Evolutionary conservation across 1,140 invertebrate genomes (phyloP).

Genomic region (Penaeus indicus): DNA sequence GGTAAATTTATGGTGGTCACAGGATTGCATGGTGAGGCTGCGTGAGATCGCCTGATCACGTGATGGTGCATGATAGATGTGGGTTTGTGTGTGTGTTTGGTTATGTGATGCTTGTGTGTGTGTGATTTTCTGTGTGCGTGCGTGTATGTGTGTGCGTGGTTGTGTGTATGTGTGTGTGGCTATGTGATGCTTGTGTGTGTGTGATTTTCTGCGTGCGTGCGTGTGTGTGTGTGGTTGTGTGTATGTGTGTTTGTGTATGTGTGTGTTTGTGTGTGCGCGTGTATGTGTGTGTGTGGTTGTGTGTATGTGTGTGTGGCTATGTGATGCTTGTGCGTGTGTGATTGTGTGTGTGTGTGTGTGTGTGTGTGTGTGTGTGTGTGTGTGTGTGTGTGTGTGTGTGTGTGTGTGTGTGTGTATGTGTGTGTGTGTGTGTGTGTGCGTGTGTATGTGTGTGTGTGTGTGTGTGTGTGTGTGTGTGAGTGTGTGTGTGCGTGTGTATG

Average conservation of each 20-base stretch:
- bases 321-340: too few species aligned
- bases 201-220: too few species aligned
- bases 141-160: not conserved
- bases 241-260: not conserved
- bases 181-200: too few species aligned
- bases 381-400: conserved; percentile 5
- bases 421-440: not conserved
- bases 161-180: not conserved
- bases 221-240: too few species aligned
- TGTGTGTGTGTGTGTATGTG: not conserved
- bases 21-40: too few species aligned
- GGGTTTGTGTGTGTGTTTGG: not conserved
- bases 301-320: not conserved
- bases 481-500: too few species aligned
- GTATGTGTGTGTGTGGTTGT: conserved; percentile 3
- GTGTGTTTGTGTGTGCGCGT: not conserved
- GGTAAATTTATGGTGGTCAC: too few species aligned
- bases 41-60: not conserved
- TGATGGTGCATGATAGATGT: not conserved
- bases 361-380: not conserved
- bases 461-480: too few species aligned
- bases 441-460: too few species aligned
- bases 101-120: conserved; percentile 12
- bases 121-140: not conserved
- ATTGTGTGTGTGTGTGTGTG: too few species aligned